Conservation (phyloP, 2,113 vertebrate species). For the Brachypodius melanocephalos region DNA sequence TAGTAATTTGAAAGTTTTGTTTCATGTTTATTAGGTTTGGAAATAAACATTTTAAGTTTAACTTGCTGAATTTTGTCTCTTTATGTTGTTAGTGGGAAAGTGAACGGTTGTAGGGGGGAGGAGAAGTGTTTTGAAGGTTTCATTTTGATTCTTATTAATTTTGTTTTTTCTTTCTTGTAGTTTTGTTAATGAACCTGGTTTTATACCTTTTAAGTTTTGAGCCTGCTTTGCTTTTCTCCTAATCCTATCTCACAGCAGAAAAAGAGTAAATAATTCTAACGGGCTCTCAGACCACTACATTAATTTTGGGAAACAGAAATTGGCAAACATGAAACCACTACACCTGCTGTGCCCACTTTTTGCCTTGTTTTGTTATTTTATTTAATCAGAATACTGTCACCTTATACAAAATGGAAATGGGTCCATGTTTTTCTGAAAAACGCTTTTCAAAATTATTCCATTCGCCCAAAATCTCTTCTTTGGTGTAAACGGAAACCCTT, state of each 20-base stretch:
- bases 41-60: neutral
- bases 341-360: neutral
- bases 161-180: neutral
- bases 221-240: neutral
- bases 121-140: neutral
- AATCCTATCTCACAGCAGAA: neutral
- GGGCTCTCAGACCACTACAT: neutral
- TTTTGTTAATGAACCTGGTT: neutral
- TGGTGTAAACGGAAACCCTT: neutral
- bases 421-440: neutral
- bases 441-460: neutral
- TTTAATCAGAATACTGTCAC: neutral
- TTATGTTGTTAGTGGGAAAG: neutral
- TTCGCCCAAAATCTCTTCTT: neutral
- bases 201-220: neutral
- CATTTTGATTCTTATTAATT: neutral
- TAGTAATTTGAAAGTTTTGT: neutral
- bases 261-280: neutral
- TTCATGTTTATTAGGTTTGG: neutral
- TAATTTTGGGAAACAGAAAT: neutral
- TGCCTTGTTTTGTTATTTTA: neutral
- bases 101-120: neutral
- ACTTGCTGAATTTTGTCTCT: neutral
- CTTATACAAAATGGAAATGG: neutral
- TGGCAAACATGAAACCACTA: neutral